Conservation (phyloP, 30 jellyfish, hydroid and myxozoan genomes). For the Rhopilema esculentum region DNA sequence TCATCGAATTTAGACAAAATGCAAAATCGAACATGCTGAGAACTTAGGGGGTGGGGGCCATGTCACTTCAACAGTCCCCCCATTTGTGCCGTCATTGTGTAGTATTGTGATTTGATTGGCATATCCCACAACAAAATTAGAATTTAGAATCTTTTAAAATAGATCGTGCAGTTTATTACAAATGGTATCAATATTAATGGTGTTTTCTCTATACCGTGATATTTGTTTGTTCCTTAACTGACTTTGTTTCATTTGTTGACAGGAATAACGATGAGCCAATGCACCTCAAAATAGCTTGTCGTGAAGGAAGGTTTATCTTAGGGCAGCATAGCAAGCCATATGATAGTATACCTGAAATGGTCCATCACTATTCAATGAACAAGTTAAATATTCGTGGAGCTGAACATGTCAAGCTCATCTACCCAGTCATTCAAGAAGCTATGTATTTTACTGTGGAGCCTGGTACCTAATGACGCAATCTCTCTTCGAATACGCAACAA, state of each 20-base stretch:
- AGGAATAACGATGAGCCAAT: slow-evolving; percentile 93
- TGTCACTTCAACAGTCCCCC: too few relatives aligned
- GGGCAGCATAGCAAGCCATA: slow-evolving; percentile 96
- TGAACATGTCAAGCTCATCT: slow-evolving; percentile 88
- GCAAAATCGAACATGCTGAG: too few relatives aligned
- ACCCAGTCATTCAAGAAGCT: slow-evolving; percentile 95
- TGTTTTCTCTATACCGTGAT: too few relatives aligned
- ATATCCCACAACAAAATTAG: too few relatives aligned
- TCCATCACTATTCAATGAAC: slow-evolving; percentile 89
- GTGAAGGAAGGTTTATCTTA: slow-evolving; percentile 82
- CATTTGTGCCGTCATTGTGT: too few relatives aligned
- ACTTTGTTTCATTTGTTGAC: not conserved
- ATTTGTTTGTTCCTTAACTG: not conserved
- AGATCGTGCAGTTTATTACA: too few relatives aligned
- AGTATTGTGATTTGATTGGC: too few relatives aligned
- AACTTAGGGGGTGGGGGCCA: too few relatives aligned
- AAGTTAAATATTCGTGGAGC: slow-evolving; percentile 95
- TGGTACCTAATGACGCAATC: slow-evolving; percentile 64
- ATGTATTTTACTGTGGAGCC: slow-evolving; percentile 98
- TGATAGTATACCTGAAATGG: slow-evolving; percentile 95
- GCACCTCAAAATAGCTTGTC: slow-evolving; percentile 95
- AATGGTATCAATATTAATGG: too few relatives aligned
- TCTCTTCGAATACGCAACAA: not conserved
- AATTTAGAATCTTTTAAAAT: too few relatives aligned
- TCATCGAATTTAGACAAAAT: too few relatives aligned